Evolutionary conservation across 2,888 invertebrate species (phyloP).

Genomic region (Cosmopolites sordidus): DNA sequence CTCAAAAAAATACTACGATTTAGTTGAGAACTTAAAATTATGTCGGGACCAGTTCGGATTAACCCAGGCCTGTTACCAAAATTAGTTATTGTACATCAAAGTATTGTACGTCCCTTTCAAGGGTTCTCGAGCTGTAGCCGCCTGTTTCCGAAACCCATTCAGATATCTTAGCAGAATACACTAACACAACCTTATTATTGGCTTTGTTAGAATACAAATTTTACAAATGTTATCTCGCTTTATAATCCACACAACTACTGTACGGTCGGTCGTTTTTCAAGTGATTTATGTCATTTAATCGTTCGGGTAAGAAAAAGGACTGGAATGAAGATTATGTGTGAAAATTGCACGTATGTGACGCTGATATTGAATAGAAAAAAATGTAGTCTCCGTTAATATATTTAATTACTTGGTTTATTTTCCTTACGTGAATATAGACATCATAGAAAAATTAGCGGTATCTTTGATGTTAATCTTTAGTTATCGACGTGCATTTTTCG

Average conservation of each 20-base stretch:
- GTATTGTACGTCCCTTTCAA: constrained; percentile 13
- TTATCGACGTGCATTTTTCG: no score
- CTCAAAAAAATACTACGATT: no score
- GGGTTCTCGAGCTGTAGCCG: constrained; percentile 8
- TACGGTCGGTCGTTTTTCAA: constrained; percentile 4
- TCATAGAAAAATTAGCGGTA: no score
- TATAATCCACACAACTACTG: constrained; percentile 14
- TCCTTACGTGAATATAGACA: no score
- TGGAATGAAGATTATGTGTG: no score
- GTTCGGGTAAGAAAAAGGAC: no score
- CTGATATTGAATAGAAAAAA: no score
- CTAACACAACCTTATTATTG: constrained; percentile 16
- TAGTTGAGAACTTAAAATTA: no score
- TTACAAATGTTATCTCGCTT: constrained; percentile 16
- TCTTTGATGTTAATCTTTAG: no score
- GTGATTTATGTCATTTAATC: constrained; percentile 4
- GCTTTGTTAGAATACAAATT: constrained; percentile 13
- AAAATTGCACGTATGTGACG: no score
- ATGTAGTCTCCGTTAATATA: no score
- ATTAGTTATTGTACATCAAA: constrained; percentile 6
- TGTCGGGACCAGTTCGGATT: constrained; percentile 4
- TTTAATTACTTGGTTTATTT: no score
- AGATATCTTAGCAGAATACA: constrained; percentile 12
- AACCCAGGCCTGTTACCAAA: not conserved
- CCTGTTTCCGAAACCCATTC: constrained; percentile 10